Base-by-base conservation (phyloP, 2,113 vertebrate species). In the Carassius gibelio region DNA sequence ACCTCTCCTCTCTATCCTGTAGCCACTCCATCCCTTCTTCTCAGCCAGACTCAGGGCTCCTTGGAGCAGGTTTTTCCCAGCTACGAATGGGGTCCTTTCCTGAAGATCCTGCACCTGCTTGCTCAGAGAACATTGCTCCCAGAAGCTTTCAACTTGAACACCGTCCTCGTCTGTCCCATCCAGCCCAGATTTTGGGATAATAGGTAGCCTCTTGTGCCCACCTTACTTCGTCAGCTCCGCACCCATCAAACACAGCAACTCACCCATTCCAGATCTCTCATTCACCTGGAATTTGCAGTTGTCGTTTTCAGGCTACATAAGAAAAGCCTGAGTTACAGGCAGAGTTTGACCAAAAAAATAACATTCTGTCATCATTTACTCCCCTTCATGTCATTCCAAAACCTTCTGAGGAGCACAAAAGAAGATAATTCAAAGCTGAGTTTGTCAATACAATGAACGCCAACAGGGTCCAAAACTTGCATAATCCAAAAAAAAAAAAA, bases 201-300 rank as follows among this genome's bases (percentile, higher is more conserved):
- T 97, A 7, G 93, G 95, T 86, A 92, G 36, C 36, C 36, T 96
- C 84, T 92, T 97, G 93, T 94, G 93, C 55, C 83, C 95, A 30
- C 93, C 90, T 19, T n/a, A 90, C 17, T 88, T 76, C 80, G 42
- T 88, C 30, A 86, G 92, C 48, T 93, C 93, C 81, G 91, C 94
- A 0, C 90, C 94, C 0, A 90, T 95, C 91, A 93, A 94, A 91
- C 95, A 81, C 95, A 96, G 94, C 97, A 94, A 97, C 76, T 75
- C 0, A 59, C 61, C n/a, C 84, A 81, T 81, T 86, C 68, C 77
- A 45, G 8, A 61, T 72, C 68, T 57, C 30, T 77, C 50, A 13
- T 59, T 55, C 50, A 77, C 75, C 50, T 19, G 50, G 50, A 57
- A 38, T 4, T 38, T 38, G 36, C 2, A 38, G 36, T 38, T 38